Conservation (phyloP, 2,888 invertebrate species). For the Rhagium mordax region DNA sequence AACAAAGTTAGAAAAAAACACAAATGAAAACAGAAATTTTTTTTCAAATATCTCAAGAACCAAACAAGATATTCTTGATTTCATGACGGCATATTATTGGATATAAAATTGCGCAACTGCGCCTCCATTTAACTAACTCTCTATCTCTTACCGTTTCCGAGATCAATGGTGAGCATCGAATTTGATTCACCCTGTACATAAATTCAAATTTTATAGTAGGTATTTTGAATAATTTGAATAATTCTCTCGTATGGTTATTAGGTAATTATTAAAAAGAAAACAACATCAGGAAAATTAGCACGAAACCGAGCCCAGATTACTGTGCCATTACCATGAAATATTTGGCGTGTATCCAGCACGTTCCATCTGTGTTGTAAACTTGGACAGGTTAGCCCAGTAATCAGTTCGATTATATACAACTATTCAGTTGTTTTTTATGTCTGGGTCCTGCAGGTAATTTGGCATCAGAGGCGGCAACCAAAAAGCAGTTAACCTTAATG, state of each 20-base stretch:
- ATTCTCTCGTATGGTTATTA: background rate
- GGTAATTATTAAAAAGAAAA: background rate
- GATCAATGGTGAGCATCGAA: no score
- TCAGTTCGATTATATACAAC: background rate
- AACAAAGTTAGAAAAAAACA: no score
- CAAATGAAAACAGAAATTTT: no score
- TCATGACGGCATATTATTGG: no score
- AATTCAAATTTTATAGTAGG: background rate
- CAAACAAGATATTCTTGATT: no score
- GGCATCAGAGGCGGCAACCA: background rate
- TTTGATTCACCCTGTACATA: no score
- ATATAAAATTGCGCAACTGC: no score
- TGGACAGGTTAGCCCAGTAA: background rate
- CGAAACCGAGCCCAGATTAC: background rate
- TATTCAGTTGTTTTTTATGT: background rate
- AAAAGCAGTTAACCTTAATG: no score
- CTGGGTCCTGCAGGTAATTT: background rate
- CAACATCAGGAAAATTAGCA: background rate
- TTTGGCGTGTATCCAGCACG: background rate
- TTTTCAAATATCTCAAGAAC: no score
- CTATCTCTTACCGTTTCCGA: no score
- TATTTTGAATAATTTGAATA: background rate
- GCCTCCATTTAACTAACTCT: no score
- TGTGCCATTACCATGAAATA: background rate
- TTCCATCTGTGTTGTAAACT: background rate